Evolutionary conservation across 2,797 vertebrate species (phyloP), one percentile per base, ranked within the genome.

Genomic region (Gymnopithys bicolor): DNA sequence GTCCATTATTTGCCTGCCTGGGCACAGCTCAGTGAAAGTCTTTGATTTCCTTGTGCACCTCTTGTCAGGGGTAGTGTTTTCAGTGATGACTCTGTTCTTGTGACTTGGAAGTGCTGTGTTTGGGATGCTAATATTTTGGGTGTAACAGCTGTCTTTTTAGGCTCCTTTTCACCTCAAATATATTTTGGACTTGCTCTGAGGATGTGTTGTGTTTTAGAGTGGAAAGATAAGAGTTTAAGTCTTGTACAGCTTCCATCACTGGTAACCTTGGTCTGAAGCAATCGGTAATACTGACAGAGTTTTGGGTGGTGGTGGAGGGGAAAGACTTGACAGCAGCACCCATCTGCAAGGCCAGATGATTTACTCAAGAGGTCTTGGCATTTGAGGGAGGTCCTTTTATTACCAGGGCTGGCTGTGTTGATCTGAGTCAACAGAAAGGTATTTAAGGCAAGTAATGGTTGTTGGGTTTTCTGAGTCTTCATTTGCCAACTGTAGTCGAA

Each of bases 1-100:
- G 64, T 7, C 77, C 45, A 6, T 86, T 75, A 49, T 86, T 88
- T 94, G 83, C 37, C 73, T 91, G 91, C 76, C 67, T 56, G 83
- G 28, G 49, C 81, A 53, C 52, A 49, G 66, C 41, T 76, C 58
- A 46, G 73, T 75, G 55, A 27, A 86, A 92, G 33, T 17, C 74
- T 89, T 79, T 77, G 80, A 82, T 94, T 95, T 86, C 51, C 33
- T 82, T 21, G 37, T 10, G 5, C 32, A 14, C 39, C 76, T 71
- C 77, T 81, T 73, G 80, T 87, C 77, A 74, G 66, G 28, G 27
- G 23, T 30, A 19, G 4, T 39, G 32, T 48, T 80, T 87, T 73
- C 27, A 49, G 59, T 39, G 62, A 51, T 74, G 67, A 17, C 25
- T 88, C 76, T 60, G 49, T 39, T 49, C 46, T 45, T 58, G 41